These are phyloP conservation scores for Etheostoma nigrum DNA, from an alignment of 2,797 vertebrate genomes.

Conservation along the genomic window DNA sequence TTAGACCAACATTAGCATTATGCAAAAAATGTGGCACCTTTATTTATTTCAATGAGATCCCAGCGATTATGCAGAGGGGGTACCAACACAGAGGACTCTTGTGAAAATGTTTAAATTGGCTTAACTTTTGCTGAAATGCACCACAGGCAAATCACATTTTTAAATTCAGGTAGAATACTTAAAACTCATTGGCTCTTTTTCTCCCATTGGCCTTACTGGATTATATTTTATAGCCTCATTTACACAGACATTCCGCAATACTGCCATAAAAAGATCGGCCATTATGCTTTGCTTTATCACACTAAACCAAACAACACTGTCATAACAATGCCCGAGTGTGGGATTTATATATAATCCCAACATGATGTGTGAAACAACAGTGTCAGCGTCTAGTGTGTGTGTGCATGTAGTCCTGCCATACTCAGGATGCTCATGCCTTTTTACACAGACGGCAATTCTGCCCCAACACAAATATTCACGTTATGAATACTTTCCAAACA, in stretches of 20 bases:
- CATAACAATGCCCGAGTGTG: no score
- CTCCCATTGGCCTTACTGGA: not conserved
- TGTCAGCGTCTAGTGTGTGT: no score
- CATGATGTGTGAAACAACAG: no score
- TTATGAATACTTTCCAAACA: not conserved
- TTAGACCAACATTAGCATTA: not conserved
- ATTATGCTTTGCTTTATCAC: no score
- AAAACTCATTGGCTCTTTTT: not conserved
- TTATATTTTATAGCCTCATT: not conserved
- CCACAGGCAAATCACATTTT: not conserved
- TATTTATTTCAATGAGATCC: slow-evolving; percentile 5
- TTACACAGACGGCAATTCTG: no score
- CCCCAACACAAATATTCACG: not conserved
- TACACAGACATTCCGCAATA: no score
- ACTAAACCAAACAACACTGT: no score
- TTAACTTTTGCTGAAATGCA: not conserved
- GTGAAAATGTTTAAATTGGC: not conserved
- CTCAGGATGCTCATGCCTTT: no score
- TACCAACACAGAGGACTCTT: not conserved
- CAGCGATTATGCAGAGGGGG: not conserved
- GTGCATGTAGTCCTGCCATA: no score
- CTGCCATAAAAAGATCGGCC: no score
- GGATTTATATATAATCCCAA: no score
- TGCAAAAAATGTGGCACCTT: no score
- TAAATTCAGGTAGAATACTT: not conserved